These are phyloP conservation scores for Abscondita cerata DNA, from an alignment of 2,888 invertebrate species.

Conservation along the genomic window DNA sequence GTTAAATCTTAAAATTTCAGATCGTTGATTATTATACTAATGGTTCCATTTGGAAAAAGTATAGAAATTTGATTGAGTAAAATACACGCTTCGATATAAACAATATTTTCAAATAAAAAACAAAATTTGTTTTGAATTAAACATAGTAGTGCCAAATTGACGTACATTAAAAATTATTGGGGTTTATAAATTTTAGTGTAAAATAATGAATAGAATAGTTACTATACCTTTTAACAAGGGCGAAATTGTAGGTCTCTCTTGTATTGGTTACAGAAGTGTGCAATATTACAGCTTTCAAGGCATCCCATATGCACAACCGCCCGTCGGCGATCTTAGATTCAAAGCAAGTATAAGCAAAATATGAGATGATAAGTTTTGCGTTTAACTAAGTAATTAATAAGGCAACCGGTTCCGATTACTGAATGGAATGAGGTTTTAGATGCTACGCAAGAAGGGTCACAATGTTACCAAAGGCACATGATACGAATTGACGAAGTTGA, in stretches of 20 bases:
- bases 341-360: slow-evolving; percentile 35
- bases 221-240: not conserved
- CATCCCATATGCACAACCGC: slow-evolving; percentile 38
- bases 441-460: slow-evolving; percentile 51
- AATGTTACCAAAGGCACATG: slow-evolving; percentile 52
- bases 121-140: too few relatives aligned
- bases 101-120: too few relatives aligned
- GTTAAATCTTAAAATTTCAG: too few relatives aligned
- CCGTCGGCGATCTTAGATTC: slow-evolving; percentile 35
- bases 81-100: too few relatives aligned
- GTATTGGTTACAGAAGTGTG: slow-evolving; percentile 19
- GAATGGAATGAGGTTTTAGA: slow-evolving; percentile 51
- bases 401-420: slow-evolving; percentile 51
- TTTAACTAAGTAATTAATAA: slow-evolving; percentile 24
- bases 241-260: slow-evolving; percentile 17
- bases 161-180: too few relatives aligned
- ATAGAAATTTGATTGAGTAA: too few relatives aligned
- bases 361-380: slow-evolving; percentile 12
- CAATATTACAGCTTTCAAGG: slow-evolving; percentile 36
- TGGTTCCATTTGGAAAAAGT: too few relatives aligned
- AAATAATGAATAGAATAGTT: too few relatives aligned
- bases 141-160: too few relatives aligned
- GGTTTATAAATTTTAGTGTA: too few relatives aligned
- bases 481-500: slow-evolving; percentile 51
- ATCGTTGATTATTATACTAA: too few relatives aligned